Percentiles rank a stretch among this genome's conserved stretches.
phyloP scores from a whole-genome alignment of 2,113 vertebrate species.

The Oryzias curvinotus region DNA sequence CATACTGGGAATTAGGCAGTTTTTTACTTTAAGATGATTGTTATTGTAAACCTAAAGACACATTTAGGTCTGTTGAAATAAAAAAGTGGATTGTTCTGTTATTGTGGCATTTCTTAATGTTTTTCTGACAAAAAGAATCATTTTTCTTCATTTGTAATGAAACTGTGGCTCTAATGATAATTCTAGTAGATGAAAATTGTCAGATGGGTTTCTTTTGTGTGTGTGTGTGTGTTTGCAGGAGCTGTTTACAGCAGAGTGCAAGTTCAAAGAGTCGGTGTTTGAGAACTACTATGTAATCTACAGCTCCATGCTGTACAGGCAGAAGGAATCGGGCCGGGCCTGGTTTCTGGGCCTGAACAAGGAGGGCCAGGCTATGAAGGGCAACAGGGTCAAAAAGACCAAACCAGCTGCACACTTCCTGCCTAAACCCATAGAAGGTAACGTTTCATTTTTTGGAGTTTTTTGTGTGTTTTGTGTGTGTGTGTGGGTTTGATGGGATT shows the following conservation, averaged over 20 bases:
- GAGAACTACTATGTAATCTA: constrained; percentile 99
- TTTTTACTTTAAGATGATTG: too few species aligned
- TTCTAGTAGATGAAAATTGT: too few species aligned
- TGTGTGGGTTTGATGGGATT: not conserved
- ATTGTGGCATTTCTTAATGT: too few species aligned
- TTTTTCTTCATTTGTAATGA: too few species aligned
- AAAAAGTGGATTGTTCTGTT: too few species aligned
- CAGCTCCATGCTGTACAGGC: constrained; percentile 98
- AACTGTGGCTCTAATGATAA: too few species aligned
- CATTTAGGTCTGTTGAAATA: too few species aligned
- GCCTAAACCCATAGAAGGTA: constrained; percentile 99
- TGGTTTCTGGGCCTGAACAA: constrained; percentile 99
- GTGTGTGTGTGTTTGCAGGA: constrained; percentile 76
- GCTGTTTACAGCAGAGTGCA: constrained; percentile 98
- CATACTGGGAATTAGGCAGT: too few species aligned
- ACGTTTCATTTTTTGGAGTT: not conserved
- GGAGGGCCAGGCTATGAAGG: constrained; percentile 97
- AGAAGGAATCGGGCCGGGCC: constrained; percentile 96
- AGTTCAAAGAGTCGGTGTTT: constrained; percentile 99
- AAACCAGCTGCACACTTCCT: constrained; percentile 99
- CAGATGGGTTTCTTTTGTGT: not conserved
- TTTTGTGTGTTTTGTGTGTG: too few species aligned
- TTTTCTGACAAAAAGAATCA: too few species aligned
- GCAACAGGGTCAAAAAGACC: constrained; percentile 98
- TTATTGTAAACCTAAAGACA: too few species aligned